Evolutionary conservation across 2,797 vertebrate species (phyloP).

Genomic region (Loris lydekkerianus): DNA sequence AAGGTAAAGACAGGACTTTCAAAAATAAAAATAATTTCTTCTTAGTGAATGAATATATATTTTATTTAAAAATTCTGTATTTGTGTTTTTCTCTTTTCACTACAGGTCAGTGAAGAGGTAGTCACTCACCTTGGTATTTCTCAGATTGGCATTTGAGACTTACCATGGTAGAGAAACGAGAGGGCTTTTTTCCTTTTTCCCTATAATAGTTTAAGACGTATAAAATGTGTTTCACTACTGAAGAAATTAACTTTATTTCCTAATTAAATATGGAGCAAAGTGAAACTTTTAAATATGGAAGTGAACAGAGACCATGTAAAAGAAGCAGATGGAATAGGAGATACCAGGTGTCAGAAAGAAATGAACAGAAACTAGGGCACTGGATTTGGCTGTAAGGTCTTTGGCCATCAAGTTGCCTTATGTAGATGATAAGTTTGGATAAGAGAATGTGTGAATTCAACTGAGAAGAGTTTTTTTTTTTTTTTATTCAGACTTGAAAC

Average conservation of each 20-base stretch:
- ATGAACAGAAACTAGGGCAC: slow-evolving; percentile 60
- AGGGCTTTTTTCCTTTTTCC: background rate
- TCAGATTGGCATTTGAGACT: slow-evolving; percentile 17
- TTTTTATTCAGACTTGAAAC: slow-evolving; percentile 15
- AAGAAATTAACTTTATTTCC: slow-evolving; percentile 29
- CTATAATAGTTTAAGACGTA: slow-evolving; percentile 34
- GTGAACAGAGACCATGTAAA: slow-evolving; percentile 37
- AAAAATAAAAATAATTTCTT: background rate
- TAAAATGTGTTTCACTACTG: slow-evolving; percentile 13
- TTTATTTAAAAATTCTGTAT: background rate
- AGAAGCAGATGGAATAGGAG: slow-evolving; percentile 23
- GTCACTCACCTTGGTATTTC: background rate
- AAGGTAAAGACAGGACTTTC: background rate
- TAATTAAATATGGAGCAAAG: slow-evolving; percentile 56
- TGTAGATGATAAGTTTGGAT: slow-evolving; percentile 49
- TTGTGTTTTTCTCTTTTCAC: background rate
- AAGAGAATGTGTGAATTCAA: slow-evolving; percentile 13
- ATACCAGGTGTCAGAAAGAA: slow-evolving; percentile 63
- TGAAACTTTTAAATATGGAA: slow-evolving; percentile 56
- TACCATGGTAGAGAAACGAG: background rate
- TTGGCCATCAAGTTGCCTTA: slow-evolving; percentile 38
- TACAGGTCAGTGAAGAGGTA: background rate
- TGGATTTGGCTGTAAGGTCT: slow-evolving; percentile 52
- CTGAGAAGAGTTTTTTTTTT: background rate
- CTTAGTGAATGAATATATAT: background rate